Evolutionary conservation across 2,113 vertebrate genomes (phyloP), one percentile per base, ranked within the genome.

Genomic region (Pandion haliaetus): DNA sequence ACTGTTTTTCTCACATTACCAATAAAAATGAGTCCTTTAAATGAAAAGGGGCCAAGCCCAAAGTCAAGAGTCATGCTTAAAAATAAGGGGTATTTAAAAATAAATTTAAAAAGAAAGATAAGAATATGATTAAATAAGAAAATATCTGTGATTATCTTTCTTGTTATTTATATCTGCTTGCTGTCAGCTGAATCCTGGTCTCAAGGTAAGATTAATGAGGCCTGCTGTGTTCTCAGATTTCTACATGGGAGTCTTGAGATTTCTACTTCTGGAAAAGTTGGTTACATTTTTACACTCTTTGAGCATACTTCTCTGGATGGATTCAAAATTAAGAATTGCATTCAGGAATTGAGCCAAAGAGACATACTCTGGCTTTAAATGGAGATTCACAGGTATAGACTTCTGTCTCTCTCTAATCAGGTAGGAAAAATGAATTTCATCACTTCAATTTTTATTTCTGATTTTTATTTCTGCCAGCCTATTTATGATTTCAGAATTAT

Each of bases 161-260:
- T 86, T 90, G 23, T 18, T 82, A 14, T 80, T 90, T 90, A 3
- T 69, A 47, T 72, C 66, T 88, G 21, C 44, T 71, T 52, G 8
- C 18, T 72, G 9, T 86, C 20, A 77, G 40, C 21, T n/a, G 47
- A 63, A 82, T 79, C 28, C 31, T 80, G 16, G 9, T 76, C 42
- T 88, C 40, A 69, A 63, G 40, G 31, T 49, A 81, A 73, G 47
- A 42, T 47, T 85, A 59, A 57, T 40, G 77, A 85, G 28, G 16
- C 31, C 45, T 83, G 12, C 57, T 86, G 7, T 72, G 8, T 34
- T 82, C 66, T 93, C 36, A 61, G 5, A 52, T 82, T 92, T 69
- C 32, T 52, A 52, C 3, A 11, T 0, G 0, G 13, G 18, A 65
- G 2, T 57, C 17, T 82, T 71, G 61, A 55, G 36, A 47, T 40